Evolutionary conservation across 2,797 vertebrate species (phyloP), one percentile per base, ranked within the genome.

Genomic region (Betta splendens): DNA sequence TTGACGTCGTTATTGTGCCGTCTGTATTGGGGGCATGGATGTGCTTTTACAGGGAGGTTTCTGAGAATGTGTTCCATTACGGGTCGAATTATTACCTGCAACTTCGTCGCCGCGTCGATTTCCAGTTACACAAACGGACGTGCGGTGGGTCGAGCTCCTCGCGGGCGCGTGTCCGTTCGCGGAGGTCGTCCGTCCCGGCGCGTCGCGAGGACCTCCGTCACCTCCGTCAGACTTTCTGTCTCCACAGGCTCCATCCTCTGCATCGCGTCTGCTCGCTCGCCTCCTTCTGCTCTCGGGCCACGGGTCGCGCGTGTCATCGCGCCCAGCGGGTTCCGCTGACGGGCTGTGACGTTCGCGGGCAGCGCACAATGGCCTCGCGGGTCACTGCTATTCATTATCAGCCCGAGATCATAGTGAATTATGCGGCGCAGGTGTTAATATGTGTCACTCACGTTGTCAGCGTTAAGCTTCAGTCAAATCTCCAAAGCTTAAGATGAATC

Each of bases 371-470:
- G 69, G 66, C 64, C 49, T 68, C 25, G 44, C 49, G 50, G 69
- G 70, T 87, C 75, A 84, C 54, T 77, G 69, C 71, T 70, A 74
- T 82, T 77, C 63, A 69, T 74, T 74, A 70, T 76, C 46, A 67
- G 67, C 63, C 69, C 37, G 38, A 65, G 77, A 75, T 68, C 68
- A 56, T 1, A 4, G 55, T 1, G 13, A 66, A 78, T 73, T 81
- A 70, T 75, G 75, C 67, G 53, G 33, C 25, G 42, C 59, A 64
- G 51, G 48, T 75, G 55, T 67, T 73, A 77, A 69, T 53, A 59
- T 47, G 18, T 37, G 55, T 77, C 76, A 77, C 45, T 53, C 62
- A 44, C 20, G 5, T 58, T 70, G 58, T 75, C 65, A 70, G 47
- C 31, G 45, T 47, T 31, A 44, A 63, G 72, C 64, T 40, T 20